Evolutionary conservation across 2,797 vertebrate genomes (phyloP), one percentile per base, ranked within the genome.

Genomic region (Schizopygopsis malacanthus): DNA sequence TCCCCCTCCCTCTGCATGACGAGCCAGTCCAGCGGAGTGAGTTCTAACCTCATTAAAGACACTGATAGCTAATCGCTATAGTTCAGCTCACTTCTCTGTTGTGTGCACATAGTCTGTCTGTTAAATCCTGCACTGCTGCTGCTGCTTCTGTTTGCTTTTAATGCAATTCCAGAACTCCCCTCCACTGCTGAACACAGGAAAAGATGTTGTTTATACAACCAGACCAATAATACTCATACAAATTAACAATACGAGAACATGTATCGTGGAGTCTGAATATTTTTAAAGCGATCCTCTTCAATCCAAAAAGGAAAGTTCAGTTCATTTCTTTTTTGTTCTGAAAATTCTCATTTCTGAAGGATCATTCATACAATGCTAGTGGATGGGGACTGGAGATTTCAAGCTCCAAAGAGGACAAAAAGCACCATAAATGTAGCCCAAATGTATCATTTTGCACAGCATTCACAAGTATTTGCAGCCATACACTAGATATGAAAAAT

Each of bases 21-120:
- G 59, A 67, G 71, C 20, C 73, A 81, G 67, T 50, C 75, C 25
- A 85, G 79, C 20, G 41, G 61, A 88, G 82, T 86, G 81, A 88
- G 76, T 85, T 41, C 83, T 90, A 88, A 88, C 85, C 87, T 90
- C 77, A 88, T 90, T 88, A 89, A 83, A 83, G 71, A 52, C 79
- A 88, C 72, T 84, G 84, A 90, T 90, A 82, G 85, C 83, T 87
- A 81, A 85, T 87, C 79, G 50, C 82, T 85, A 56, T 84, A 85
- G 85, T 81, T 72, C 50, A 54, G 72, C 75, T 82, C 75, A 6
- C 28, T 43, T 86, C 85, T 39, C 71, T 63, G 39, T 78, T 72
- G 54, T 72, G 72, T n/a, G 47, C 61, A 18, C 25, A 18, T 15
- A 13, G 75, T 77, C 50, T 59, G 76, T 79, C 83, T 61, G 83